Evolutionary conservation across 2,113 vertebrate genomes (phyloP).

Genomic region (Galeopterus variegatus): DNA sequence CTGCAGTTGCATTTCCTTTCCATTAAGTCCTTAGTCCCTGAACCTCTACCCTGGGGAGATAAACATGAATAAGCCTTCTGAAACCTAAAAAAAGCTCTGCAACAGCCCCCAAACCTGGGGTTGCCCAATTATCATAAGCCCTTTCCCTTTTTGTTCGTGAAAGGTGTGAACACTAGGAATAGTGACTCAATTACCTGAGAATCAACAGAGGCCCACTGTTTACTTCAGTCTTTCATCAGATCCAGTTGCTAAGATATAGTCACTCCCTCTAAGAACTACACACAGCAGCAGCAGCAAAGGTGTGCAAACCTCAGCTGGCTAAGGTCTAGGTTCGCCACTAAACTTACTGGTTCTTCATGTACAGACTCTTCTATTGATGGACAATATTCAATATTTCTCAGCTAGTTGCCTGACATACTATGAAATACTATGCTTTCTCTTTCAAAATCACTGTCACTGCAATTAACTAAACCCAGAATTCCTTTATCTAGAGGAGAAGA

Average conservation of each 20-base stretch:
- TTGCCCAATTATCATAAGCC: neutral
- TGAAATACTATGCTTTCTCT: neutral
- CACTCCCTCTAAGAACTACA: neutral
- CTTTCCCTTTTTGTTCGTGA: neutral
- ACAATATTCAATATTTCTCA: neutral
- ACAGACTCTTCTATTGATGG: neutral
- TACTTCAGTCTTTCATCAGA: neutral
- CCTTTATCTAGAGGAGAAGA: neutral
- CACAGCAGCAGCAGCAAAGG: neutral
- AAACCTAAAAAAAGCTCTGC: neutral
- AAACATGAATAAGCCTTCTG: neutral
- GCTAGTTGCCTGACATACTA: neutral
- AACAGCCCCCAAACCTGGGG: neutral
- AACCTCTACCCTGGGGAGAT: neutral
- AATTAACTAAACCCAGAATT: neutral
- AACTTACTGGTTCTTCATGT: neutral
- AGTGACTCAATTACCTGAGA: neutral
- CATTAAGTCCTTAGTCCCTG: neutral
- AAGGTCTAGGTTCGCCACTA: neutral
- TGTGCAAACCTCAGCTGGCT: neutral
- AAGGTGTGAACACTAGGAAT: neutral
- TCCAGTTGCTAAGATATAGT: neutral
- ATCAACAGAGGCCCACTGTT: neutral
- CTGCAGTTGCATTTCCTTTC: neutral
- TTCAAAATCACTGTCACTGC: neutral